These are phyloP conservation scores for Salvelinus fontinalis DNA, from an alignment of 2,113 vertebrate species.

Conservation along the genomic window DNA sequence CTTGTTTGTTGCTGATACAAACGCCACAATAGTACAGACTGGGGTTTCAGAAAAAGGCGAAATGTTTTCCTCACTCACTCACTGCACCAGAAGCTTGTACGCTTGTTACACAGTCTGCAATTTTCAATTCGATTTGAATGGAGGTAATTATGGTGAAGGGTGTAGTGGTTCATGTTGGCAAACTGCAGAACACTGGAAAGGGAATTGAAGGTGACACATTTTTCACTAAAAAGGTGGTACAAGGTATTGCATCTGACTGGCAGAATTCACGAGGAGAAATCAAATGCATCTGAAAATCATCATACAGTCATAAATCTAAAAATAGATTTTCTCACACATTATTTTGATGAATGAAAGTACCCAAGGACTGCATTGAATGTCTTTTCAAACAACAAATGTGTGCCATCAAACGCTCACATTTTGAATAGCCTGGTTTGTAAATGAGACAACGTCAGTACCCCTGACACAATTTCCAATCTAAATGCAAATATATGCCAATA, in stretches of 20 bases:
- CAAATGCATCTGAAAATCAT: no score
- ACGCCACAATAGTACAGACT: no score
- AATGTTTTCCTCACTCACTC: neutral
- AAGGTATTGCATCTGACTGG: neutral
- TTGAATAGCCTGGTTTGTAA: conserved; percentile 50
- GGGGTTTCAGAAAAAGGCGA: neutral
- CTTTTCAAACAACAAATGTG: neutral
- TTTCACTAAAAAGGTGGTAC: neutral
- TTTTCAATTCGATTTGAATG: conserved; percentile 1
- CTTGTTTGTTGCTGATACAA: no score
- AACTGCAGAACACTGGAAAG: neutral
- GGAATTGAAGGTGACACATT: neutral
- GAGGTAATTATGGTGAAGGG: conserved; percentile 2
- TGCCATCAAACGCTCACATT: conserved; percentile 24
- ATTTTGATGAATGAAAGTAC: neutral
- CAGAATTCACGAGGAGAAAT: neutral
- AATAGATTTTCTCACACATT: neutral
- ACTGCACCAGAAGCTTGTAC: neutral
- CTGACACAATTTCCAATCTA: conserved; percentile 9
- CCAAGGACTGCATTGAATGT: no score
- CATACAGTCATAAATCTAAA: neutral
- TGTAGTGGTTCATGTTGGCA: conserved; percentile 12
- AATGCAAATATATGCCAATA: conserved; percentile 67
- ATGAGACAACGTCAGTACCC: conserved; percentile 28
- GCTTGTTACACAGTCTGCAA: no score